phyloP scores from a whole-genome alignment of 2,797 vertebrate genomes.

The Aulostomus chinensis region DNA sequence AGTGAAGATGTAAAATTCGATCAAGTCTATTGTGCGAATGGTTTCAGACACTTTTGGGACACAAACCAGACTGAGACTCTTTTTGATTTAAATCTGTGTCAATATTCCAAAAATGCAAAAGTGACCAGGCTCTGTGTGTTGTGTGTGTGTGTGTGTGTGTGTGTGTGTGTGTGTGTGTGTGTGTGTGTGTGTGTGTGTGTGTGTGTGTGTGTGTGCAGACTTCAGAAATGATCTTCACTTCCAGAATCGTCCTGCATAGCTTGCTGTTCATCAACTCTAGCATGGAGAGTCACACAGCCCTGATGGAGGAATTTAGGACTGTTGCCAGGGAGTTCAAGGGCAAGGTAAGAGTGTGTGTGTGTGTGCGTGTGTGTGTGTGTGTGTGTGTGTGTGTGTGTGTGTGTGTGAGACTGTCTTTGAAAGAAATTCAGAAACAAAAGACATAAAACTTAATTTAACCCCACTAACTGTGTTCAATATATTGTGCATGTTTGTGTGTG shows the following conservation, averaged over 20 bases:
- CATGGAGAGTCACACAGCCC: slow-evolving; percentile 58
- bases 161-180: no score
- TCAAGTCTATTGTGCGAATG: no score
- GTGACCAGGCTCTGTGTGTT: no score
- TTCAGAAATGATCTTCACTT: slow-evolving; percentile 83
- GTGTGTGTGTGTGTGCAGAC: slow-evolving; percentile 69
- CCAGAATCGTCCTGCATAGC: slow-evolving; percentile 83
- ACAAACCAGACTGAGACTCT: no score
- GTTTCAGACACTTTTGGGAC: no score
- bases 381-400: slow-evolving; percentile 6
- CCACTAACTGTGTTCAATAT: no score
- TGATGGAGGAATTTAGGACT: slow-evolving; percentile 62
- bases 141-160: no score
- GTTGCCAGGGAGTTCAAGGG: slow-evolving; percentile 82
- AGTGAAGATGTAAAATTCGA: no score
- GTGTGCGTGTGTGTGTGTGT: slow-evolving; percentile 8
- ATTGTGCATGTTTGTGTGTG: slow-evolving; percentile 2
- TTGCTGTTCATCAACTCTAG: slow-evolving; percentile 90
- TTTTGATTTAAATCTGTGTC: no score
- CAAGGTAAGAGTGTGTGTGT: slow-evolving; percentile 72
- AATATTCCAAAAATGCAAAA: no score
- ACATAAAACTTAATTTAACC: neutral
- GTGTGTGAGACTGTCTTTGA: slow-evolving; percentile 8
- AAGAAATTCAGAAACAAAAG: neutral
- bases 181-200: slow-evolving; percentile 3